Evolutionary conservation across 2,888 invertebrate species (phyloP).

Genomic region (Agriopis aurantiaria): DNA sequence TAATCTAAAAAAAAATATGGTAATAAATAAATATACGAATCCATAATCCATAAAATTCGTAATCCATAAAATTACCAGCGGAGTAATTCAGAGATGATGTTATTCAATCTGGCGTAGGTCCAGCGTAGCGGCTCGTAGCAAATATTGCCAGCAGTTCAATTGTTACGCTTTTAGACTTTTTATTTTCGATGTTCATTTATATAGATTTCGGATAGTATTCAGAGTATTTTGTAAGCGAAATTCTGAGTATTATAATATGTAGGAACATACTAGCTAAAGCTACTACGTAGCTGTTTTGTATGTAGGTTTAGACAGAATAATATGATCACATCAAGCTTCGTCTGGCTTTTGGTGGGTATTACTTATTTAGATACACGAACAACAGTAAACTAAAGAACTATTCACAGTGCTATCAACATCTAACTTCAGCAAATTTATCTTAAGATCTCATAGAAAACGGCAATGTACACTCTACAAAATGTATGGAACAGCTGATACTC

Average conservation of each 20-base stretch:
- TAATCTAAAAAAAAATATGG: no score
- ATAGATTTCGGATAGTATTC: constrained; percentile 8
- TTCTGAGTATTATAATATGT: constrained; percentile 5
- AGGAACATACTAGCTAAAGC: neutral
- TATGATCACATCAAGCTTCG: neutral
- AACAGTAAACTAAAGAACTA: no score
- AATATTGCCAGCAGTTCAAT: constrained; percentile 61
- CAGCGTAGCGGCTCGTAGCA: constrained; percentile 58
- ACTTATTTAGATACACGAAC: no score
- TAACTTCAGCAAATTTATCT: no score
- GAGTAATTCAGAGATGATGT: constrained; percentile 13
- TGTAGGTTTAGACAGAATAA: neutral
- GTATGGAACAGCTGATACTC: no score
- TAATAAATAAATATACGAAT: neutral
- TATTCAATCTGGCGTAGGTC: constrained; percentile 33
- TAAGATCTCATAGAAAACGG: no score
- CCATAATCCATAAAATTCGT: neutral
- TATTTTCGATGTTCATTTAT: constrained; percentile 14
- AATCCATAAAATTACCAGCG: neutral
- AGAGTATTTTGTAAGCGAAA: neutral
- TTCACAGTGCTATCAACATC: no score
- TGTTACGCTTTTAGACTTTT: constrained; percentile 44
- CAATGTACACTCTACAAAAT: no score
- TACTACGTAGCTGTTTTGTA: no score
- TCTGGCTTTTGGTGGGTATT: neutral